These are phyloP conservation scores for Patella ulyssiponensis DNA, from an alignment of 2,888 invertebrate species.

Conservation along the genomic window DNA sequence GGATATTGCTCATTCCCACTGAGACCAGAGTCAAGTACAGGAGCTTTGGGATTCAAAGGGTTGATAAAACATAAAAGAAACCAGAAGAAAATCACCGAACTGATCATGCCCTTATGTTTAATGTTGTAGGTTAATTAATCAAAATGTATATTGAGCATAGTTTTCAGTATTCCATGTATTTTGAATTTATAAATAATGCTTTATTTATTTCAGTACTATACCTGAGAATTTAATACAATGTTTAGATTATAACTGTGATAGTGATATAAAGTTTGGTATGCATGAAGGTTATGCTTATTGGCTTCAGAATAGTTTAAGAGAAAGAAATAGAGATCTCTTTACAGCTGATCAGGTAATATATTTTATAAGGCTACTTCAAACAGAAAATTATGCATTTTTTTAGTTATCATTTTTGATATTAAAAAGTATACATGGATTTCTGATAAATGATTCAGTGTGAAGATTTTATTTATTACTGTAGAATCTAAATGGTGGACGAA, in stretches of 20 bases:
- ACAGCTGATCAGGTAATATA: constrained; percentile 68
- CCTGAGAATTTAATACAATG: constrained; percentile 59
- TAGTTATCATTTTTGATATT: too few species aligned
- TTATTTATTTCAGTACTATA: constrained; percentile 62
- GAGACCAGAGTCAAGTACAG: too few species aligned
- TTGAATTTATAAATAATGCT: background rate
- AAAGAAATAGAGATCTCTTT: constrained; percentile 68
- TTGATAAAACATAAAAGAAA: too few species aligned
- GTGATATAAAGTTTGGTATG: constrained; percentile 68
- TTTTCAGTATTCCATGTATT: too few species aligned
- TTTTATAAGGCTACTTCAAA: background rate
- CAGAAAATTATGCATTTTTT: too few species aligned
- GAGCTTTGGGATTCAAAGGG: too few species aligned
- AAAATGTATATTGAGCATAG: too few species aligned
- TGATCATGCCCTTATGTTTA: too few species aligned
- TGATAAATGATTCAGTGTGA: background rate
- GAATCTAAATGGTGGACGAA: constrained; percentile 24
- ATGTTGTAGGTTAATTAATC: too few species aligned
- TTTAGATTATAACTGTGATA: constrained; percentile 65
- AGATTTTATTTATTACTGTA: background rate
- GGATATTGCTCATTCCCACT: too few species aligned
- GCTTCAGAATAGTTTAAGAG: constrained; percentile 55
- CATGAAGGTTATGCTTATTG: constrained; percentile 70
- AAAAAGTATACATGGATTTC: too few species aligned
- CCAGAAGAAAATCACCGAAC: too few species aligned